Conservation (phyloP, 2,113 vertebrate species). For the Eolophus roseicapilla region DNA sequence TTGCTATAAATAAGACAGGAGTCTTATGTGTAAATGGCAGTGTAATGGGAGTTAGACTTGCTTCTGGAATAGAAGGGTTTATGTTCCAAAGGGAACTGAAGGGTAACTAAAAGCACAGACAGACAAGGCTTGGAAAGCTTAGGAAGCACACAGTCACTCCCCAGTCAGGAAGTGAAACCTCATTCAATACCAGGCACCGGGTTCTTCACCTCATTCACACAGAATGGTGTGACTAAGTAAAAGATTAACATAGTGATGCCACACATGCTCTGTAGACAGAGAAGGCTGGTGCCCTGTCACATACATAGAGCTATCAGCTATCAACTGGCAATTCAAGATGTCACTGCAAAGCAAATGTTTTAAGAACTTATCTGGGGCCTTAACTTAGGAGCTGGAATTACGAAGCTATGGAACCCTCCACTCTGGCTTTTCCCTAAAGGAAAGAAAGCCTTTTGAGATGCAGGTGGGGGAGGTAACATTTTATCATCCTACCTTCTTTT, state of each 20-base stretch:
- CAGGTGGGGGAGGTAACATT: no score
- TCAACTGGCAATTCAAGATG: neutral
- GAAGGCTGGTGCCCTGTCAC: neutral
- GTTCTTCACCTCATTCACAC: neutral
- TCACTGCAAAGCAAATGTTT: neutral
- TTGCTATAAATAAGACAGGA: neutral
- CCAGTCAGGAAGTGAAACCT: neutral
- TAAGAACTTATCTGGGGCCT: neutral
- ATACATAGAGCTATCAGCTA: neutral
- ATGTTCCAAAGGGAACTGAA: neutral
- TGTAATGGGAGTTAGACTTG: neutral
- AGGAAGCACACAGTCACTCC: neutral
- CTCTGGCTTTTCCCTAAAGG: neutral
- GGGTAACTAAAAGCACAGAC: neutral
- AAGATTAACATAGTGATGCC: neutral
- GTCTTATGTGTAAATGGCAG: no score
- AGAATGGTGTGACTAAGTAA: neutral
- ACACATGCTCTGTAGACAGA: neutral
- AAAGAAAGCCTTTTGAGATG: neutral
- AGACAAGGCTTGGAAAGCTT: neutral
- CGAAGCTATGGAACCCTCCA: neutral
- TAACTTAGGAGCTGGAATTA: neutral
- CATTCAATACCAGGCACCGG: neutral
- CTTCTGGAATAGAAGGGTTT: neutral
- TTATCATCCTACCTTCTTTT: slow-evolving; percentile 80